Percentiles rank a stretch among this genome's conserved stretches.
Evolutionary conservation across 2,113 vertebrate species (phyloP).

Genomic region (Silurus glanis): DNA sequence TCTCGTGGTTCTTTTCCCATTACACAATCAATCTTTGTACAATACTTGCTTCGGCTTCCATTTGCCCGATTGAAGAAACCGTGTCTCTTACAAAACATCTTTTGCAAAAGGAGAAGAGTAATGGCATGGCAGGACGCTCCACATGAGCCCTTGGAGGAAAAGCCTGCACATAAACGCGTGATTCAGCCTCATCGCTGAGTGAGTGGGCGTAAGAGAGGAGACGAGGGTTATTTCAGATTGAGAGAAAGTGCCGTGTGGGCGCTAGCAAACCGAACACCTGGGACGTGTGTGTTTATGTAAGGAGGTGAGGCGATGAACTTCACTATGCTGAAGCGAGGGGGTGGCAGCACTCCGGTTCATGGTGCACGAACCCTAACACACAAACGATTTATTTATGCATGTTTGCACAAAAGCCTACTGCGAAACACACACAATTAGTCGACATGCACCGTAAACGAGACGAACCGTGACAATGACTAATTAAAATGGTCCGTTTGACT

Average conservation of each 20-base stretch:
- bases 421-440: slow-evolving; percentile 6
- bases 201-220: slow-evolving; percentile 70
- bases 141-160: slow-evolving; percentile 23
- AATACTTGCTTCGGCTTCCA: not conserved
- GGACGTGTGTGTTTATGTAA: slow-evolving; percentile 65
- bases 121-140: not conserved
- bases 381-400: slow-evolving; percentile 48
- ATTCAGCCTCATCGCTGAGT: slow-evolving; percentile 64
- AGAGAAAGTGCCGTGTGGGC: slow-evolving; percentile 67
- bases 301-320: slow-evolving; percentile 58
- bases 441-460: slow-evolving; percentile 4
- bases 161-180: slow-evolving; percentile 39
- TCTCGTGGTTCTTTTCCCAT: not conserved
- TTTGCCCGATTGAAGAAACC: not conserved
- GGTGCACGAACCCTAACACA: slow-evolving; percentile 28
- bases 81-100: slow-evolving; percentile 8
- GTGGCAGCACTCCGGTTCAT: slow-evolving; percentile 45
- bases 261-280: slow-evolving; percentile 71
- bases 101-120: slow-evolving; percentile 1
- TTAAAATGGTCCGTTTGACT: slow-evolving; percentile 11
- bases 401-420: not conserved
- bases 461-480: not conserved
- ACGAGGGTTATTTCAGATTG: slow-evolving; percentile 60
- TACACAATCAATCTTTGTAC: not conserved
- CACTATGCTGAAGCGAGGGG: slow-evolving; percentile 52